phyloP scores from a whole-genome alignment of 2,797 vertebrate species.

The Novumbra hubbsi region DNA sequence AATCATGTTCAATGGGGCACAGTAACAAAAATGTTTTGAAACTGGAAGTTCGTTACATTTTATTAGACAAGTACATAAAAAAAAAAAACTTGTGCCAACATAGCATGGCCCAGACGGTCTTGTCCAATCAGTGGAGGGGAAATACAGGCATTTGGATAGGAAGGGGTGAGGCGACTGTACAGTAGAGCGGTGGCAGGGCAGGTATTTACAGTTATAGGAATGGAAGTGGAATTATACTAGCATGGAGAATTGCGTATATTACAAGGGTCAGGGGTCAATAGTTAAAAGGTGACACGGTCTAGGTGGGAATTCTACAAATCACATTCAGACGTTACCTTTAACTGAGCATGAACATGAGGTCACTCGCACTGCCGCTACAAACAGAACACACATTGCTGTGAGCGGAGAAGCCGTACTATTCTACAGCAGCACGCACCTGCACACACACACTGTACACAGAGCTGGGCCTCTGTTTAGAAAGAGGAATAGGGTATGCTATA shows the following conservation, averaged over 20 bases:
- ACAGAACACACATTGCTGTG: constrained; percentile 57
- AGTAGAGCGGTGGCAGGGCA: constrained; percentile 20
- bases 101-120: constrained; percentile 17
- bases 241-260: constrained; percentile 47
- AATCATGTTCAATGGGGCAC: not conserved
- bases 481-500: not conserved
- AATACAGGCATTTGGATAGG: constrained; percentile 3
- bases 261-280: constrained; percentile 41
- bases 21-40: not conserved
- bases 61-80: not conserved
- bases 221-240: constrained; percentile 46
- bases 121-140: constrained; percentile 9
- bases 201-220: constrained; percentile 57
- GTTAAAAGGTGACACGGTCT: constrained; percentile 37
- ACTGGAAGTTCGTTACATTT: not conserved
- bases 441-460: not conserved
- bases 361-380: constrained; percentile 59
- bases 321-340: constrained; percentile 50
- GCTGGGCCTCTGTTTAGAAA: not conserved
- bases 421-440: constrained; percentile 52
- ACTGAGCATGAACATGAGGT: constrained; percentile 46
- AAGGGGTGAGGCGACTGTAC: constrained; percentile 32
- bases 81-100: not conserved
- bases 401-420: constrained; percentile 57
- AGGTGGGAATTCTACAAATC: constrained; percentile 49